A percentile compares a stretch with the other conserved stretches of the same genome.
phyloP scores from a whole-genome alignment of 2,888 invertebrate genomes.

The Synanthedon vespiformis region DNA sequence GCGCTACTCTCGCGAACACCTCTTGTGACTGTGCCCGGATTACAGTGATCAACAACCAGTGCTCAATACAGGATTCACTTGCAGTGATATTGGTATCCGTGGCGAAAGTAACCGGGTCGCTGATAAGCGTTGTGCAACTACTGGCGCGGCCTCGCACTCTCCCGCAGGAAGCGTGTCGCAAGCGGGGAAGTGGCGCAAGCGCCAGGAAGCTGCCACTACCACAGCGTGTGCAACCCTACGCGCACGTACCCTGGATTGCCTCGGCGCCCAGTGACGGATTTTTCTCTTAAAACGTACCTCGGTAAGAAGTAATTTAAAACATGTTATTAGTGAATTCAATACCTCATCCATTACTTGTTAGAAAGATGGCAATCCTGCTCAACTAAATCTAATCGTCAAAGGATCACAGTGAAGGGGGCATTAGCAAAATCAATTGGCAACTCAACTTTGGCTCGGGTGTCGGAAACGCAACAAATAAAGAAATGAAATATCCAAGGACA shows the following conservation, averaged over 20 bases:
- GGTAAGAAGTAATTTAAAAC: constrained; percentile 27
- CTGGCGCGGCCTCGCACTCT: constrained; percentile 59
- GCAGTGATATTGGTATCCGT: constrained; percentile 27
- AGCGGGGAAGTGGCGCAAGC: constrained; percentile 66
- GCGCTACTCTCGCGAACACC: constrained; percentile 27
- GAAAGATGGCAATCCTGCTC: constrained; percentile 9
- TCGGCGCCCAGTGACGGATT: constrained; percentile 34
- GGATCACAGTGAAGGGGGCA: constrained; percentile 48
- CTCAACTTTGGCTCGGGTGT: constrained; percentile 55
- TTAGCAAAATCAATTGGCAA: constrained; percentile 36
- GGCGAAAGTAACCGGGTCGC: constrained; percentile 60
- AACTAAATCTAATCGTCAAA: constrained; percentile 21
- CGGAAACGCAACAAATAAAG: constrained; percentile 65
- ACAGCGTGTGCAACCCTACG: constrained; percentile 42
- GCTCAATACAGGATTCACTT: constrained; percentile 54
- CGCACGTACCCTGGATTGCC: constrained; percentile 46
- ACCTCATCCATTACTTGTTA: not conserved
- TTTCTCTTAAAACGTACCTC: constrained; percentile 27
- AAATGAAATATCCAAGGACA: constrained; percentile 70
- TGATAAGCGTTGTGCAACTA: constrained; percentile 58
- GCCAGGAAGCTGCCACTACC: constrained; percentile 41
- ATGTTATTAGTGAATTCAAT: not conserved
- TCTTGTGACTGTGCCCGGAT: constrained; percentile 55
- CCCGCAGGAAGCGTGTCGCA: constrained; percentile 66
- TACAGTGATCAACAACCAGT: constrained; percentile 60